Percentiles rank a stretch among this genome's conserved stretches.
These are phyloP conservation scores for Orius insidiosus DNA, from an alignment of 1,140 invertebrate species.

Conservation along the genomic window DNA sequence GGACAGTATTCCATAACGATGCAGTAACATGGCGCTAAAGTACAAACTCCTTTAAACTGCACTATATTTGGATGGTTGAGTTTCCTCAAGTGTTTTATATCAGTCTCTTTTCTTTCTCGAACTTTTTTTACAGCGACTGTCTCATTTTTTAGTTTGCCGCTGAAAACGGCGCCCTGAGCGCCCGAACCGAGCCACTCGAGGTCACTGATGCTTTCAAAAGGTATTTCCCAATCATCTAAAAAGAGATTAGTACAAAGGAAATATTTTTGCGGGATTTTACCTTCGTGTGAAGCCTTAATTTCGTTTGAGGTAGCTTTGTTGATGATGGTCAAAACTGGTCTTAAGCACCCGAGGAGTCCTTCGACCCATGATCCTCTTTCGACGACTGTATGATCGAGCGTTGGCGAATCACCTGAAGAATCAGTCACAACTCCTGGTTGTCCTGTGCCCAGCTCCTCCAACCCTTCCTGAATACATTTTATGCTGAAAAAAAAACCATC, in stretches of 20 bases:
- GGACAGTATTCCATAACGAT: slow-evolving; percentile 98
- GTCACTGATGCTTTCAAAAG: slow-evolving; percentile 81
- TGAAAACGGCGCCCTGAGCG: slow-evolving; percentile 90
- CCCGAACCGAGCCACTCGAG: slow-evolving; percentile 87
- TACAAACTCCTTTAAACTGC: slow-evolving; percentile 87
- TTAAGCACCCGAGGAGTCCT: slow-evolving; percentile 67
- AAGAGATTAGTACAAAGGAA: too few relatives aligned
- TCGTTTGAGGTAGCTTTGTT: slow-evolving; percentile 56
- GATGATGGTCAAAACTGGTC: slow-evolving; percentile 68
- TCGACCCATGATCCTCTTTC: slow-evolving; percentile 41
- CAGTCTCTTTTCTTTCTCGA: slow-evolving; percentile 78
- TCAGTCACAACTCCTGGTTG: neutral
- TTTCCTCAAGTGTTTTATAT: slow-evolving; percentile 84
- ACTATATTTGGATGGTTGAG: slow-evolving; percentile 95
- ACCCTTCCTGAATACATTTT: slow-evolving; percentile 45
- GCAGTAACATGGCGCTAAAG: slow-evolving; percentile 81
- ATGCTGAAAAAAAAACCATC: slow-evolving; percentile 34
- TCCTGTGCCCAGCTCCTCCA: slow-evolving; percentile 34
- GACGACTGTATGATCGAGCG: neutral
- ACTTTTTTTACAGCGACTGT: slow-evolving; percentile 95
- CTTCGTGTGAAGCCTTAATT: slow-evolving; percentile 37
- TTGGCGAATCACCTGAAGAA: neutral
- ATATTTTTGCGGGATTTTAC: too few relatives aligned
- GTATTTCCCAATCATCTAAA: slow-evolving; percentile 82
- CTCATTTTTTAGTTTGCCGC: slow-evolving; percentile 64